Evolutionary conservation across 30 jellyfish, hydroid and myxozoan genomes (phyloP), one percentile per base, ranked within the genome.

Genomic region (Hydra vulgaris): DNA sequence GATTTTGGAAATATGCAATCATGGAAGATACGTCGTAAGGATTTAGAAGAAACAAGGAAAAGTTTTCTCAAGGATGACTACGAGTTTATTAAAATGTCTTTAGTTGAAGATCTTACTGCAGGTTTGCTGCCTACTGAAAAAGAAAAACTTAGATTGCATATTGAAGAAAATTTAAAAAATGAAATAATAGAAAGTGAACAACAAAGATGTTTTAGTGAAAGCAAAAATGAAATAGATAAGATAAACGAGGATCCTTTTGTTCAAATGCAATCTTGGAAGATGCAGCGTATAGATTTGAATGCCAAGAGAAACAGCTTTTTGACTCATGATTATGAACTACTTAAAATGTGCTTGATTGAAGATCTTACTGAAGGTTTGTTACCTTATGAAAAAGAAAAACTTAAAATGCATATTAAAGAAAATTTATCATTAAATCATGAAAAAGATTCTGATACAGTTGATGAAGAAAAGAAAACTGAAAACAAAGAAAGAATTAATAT

Each of bases 331-430:
- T 56, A 56, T 56, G 71, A 56, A 56, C 17, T n/a, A 56, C 17
- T 56, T 56, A 56, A 56, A 56, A 15, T 56, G 17, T 17, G 18
- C n/a, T 56, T 56, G n/a, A 15, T 56, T 15, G 71, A 56, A 15
- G 71, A 56, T n/a, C 17, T 56, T 15, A n/a, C 71, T n/a, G 71
- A 56, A 56, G 71, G 71, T 56, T 56, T 56, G n/a, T 56, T 56
- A 56, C 71, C 71, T 56, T 17, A 56, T 15, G 71, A 56, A 56
- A 17, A 56, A 56, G n/a, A 56, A 15, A 56, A n/a, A 56, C 71
- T 56, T 56, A 17, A 56, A 56, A n/a, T n/a, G n/a, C n/a, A n/a
- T n/a, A n/a, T n/a, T n/a, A n/a, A n/a, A n/a, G n/a, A n/a, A n/a
- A 40, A 12, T 40, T 3, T 23, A 68, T n/a, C 8, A 68, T 68